Base-by-base conservation (phyloP, 2,113 vertebrate genomes). In the Oreamnos americanus region DNA sequence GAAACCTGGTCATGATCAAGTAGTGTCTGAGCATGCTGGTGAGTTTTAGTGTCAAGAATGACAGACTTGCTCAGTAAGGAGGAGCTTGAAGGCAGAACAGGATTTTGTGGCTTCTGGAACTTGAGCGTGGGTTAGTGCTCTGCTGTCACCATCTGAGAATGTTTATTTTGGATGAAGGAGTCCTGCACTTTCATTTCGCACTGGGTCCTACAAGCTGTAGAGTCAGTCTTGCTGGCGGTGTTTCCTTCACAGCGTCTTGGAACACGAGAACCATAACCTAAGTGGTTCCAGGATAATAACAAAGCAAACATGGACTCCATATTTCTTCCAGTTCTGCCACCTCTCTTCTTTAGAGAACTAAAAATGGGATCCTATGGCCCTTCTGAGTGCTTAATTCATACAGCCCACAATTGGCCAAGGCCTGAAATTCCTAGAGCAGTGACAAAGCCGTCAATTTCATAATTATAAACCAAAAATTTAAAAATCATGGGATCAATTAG, bases 201-300 rank as follows among this genome's bases (percentile, higher is more conserved):
- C 14, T 0, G 51, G n/a, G n/a, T 39, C 49, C 64, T 43, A 36
- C 43, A 53, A 28, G 33, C 21, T 71, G 78, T 43, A 10, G 19
- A n/a, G 47, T 62, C 0, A 0, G 45, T 33, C 60, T 47, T 51
- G 2, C 47, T 53, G 23, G n/a, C 17, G 13, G 10, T 4, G 49
- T 2, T 62, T 49, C 17, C 28, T 57, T 33, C 2, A 9, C 23
- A 58, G 49, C 28, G 5, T 60, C 53, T 39, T 13, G 4, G 49
- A 21, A 78, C 47, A 53, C 11, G 21, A 8, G 8, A 57, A 19
- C 47, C 58, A 26, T 28, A 19, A 55, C 55, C 60, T 87, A 5
- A 4, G n/a, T 88, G 28, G 4, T 67, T 45, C 9, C 45, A 57
- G 78, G 64, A 95, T 45, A 84, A 95, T 45, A 84, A 12, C 47